Percentiles rank a stretch among this genome's conserved stretches.
phyloP scores from a whole-genome alignment of 1,140 invertebrate genomes.

The Globodera ellingtonae region DNA sequence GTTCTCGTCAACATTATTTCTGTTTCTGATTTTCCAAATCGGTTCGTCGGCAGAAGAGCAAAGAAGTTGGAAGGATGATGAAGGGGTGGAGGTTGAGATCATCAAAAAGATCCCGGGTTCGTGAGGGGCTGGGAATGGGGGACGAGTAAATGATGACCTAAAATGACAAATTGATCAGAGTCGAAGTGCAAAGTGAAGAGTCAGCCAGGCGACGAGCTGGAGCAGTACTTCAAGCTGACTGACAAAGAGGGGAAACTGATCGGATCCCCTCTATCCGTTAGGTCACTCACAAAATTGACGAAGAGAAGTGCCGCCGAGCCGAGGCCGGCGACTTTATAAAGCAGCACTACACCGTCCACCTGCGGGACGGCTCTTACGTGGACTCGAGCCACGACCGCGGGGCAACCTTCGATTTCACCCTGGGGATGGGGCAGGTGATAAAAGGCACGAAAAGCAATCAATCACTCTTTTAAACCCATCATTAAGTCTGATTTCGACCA shows the following conservation, averaged over 20 bases:
- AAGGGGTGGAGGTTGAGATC: slow-evolving; percentile 63
- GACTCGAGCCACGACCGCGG: slow-evolving; percentile 68
- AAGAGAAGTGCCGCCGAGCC: slow-evolving; percentile 35
- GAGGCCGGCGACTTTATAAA: slow-evolving; percentile 57
- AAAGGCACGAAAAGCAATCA: slow-evolving; percentile 56
- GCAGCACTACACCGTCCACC: slow-evolving; percentile 60
- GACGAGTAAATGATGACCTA: background rate
- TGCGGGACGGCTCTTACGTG: slow-evolving; percentile 69
- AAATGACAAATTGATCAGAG: slow-evolving; percentile 4
- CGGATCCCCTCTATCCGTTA: slow-evolving; percentile 44
- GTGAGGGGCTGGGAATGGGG: background rate
- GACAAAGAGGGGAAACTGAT: slow-evolving; percentile 60
- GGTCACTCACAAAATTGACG: slow-evolving; percentile 46
- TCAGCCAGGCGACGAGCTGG: slow-evolving; percentile 57
- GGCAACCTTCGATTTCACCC: slow-evolving; percentile 68
- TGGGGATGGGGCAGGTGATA: slow-evolving; percentile 67
- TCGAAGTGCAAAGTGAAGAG: slow-evolving; percentile 59
- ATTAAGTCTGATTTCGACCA: too few species aligned
- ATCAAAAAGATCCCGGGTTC: slow-evolving; percentile 63
- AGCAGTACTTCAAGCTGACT: slow-evolving; percentile 62
- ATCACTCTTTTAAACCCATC: background rate
- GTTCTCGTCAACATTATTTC: background rate
- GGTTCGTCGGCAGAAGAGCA: slow-evolving; percentile 36
- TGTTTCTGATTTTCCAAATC: background rate
- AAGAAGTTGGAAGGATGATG: slow-evolving; percentile 62